A percentile compares a stretch with the other conserved stretches of the same genome.
These are phyloP conservation scores for Pediacus dermestoides DNA, from an alignment of 2,888 invertebrate species.

Conservation along the genomic window DNA sequence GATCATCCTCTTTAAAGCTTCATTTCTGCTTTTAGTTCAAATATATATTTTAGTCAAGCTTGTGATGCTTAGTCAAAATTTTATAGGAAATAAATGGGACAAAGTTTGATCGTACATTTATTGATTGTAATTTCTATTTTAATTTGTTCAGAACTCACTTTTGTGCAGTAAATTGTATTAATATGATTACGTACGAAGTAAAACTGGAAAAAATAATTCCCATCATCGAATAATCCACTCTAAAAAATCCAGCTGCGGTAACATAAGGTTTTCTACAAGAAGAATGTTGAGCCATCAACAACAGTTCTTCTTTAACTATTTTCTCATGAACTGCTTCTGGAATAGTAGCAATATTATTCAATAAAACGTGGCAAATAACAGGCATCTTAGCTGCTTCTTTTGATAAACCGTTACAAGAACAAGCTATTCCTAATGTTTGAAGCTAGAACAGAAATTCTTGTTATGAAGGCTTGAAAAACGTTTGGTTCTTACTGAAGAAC, in stretches of 20 bases:
- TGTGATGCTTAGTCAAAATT: too few species aligned
- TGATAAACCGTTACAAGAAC: too few species aligned
- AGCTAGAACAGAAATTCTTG: too few species aligned
- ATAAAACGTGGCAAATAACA: slow-evolving; percentile 20
- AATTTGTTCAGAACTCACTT: too few species aligned
- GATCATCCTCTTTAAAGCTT: too few species aligned
- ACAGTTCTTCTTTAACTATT: slow-evolving; percentile 11
- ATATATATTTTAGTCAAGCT: too few species aligned
- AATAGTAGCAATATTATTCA: slow-evolving; percentile 15
- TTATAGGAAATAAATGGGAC: too few species aligned
- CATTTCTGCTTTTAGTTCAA: too few species aligned
- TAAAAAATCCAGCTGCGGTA: slow-evolving; percentile 19
- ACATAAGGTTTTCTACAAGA: slow-evolving; percentile 18
- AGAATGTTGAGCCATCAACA: slow-evolving; percentile 11
- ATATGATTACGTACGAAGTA: slow-evolving; percentile 16
- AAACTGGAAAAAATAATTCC: slow-evolving; percentile 18
- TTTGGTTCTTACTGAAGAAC: too few species aligned
- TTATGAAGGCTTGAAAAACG: too few species aligned
- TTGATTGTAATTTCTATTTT: neutral
- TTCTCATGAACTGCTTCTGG: slow-evolving; percentile 11
- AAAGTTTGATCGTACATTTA: neutral
- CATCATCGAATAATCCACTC: slow-evolving; percentile 16
- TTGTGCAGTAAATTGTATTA: slow-evolving; percentile 17
- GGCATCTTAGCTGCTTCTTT: too few species aligned
- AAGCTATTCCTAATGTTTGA: too few species aligned